Evolutionary conservation across 2,113 vertebrate genomes (phyloP), one percentile per base, ranked within the genome.

Genomic region (Macheiramphus alcinus): DNA sequence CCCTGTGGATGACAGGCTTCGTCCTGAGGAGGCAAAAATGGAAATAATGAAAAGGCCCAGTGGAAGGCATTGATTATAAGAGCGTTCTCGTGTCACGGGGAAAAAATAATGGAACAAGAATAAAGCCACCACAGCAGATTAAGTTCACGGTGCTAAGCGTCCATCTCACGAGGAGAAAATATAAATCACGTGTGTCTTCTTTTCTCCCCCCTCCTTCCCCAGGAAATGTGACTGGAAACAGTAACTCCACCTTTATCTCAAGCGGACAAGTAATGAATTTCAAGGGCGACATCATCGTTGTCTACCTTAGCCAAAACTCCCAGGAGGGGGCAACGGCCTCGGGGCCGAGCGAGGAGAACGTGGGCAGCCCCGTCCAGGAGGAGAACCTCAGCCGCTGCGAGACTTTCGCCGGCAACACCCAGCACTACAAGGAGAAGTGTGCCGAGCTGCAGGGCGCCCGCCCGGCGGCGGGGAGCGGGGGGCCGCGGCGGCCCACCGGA

Each of bases 201-300:
- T 96, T 75, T 93, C 76, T 93, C 32, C 66, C 38, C 36, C 7
- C 62, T 85, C 78, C 82, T 86, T 75, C 68, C 88, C 56, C 94
- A 99, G 99, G 99, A 97, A 99, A 99, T 92, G 99, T 99, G 98
- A 99, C 99, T 43, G 99, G 99, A 93, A 99, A 99, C 98, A 98
- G 99, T 97, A 99, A 99, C 98, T 99, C 99, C 96, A 99, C 99
- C 78, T 99, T 99, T 95, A 99, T 99, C 96, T 99, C 99, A 97
- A 99, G 98, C n/a, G 99, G 99, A 80, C 99, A 99, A 98, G 99
- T 99, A 96, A 99, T 99, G 99, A 99, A 99, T 98, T 99, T 99
- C 98, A 99, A 99, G 83, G 99, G 99, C 4, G 99, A 99, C 48
- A 99, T 99, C 97, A 99, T 99, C 48, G 98, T 99, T 48, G 99